Base-by-base conservation (phyloP, 2,888 invertebrate species). In the Heliconius cydno region DNA sequence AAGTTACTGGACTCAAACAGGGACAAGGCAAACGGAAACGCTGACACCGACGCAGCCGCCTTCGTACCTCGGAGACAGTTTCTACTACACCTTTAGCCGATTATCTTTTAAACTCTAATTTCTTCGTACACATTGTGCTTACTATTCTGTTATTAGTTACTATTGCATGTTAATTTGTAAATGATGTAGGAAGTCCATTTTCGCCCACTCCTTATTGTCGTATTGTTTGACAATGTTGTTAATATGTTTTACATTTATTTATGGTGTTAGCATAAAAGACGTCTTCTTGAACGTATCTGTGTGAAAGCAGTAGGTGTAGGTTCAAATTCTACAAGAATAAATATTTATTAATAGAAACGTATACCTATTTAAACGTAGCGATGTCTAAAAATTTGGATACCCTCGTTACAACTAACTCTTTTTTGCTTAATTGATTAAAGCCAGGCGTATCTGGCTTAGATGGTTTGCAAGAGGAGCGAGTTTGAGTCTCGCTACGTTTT, bases 1-100 rank as follows among this genome's bases (percentile, higher is more conserved):
- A 73, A 82, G 77, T 80, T 77, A 80, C 77, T 79, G 77, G 76
- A 68, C 76, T 83, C 82, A 80, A 83, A 84, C 82, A 83, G 83
- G 82, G 82, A 80, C 75, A 76, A 80, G 79, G 79, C 77, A 82
- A 83, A 83, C 86, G 86, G 86, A 87, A 87, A 85, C 86, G 81
- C 73, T 79, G 82, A 85, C 85, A 84, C 85, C 85, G 85, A 86
- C 86, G 87, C 86, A 86, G 82, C 81, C 87, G 84, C 86, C 86
- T 82, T 84, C 84, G 76, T 68, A 72, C 75, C 52, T 75, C 52
- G 73, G 57, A 68, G 80, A 74, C 77, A 78, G 75, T 76, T 72
- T 75, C 67, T 67, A 71, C 41, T 22, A 63, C 52, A 77, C 57
- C 12, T 77, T 65, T 71, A 73, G 34, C 13, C 34, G 25, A 34